These are phyloP conservation scores for Apotomis capreana DNA, from an alignment of 2,888 invertebrate species.

Conservation along the genomic window DNA sequence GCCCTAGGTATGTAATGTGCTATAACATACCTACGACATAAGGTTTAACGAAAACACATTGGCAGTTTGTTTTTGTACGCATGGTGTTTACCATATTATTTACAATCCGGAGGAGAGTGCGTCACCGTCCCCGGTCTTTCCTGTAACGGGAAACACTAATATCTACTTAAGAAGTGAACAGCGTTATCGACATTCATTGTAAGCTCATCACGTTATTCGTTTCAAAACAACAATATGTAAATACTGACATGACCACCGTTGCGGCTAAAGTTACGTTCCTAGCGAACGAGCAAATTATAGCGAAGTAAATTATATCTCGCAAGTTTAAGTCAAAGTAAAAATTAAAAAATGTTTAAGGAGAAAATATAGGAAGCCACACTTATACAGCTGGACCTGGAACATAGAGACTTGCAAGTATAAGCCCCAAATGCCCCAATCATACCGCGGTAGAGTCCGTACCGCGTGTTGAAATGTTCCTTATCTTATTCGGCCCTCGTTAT, in stretches of 20 bases:
- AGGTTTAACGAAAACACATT: too few species aligned
- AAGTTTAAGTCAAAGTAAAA: too few species aligned
- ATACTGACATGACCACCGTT: background rate
- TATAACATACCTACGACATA: too few species aligned
- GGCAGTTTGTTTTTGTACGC: background rate
- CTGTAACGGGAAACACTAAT: background rate
- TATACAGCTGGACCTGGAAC: too few species aligned
- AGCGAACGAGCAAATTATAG: too few species aligned
- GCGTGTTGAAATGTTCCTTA: constrained; percentile 18
- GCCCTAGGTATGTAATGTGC: too few species aligned
- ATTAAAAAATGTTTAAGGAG: too few species aligned
- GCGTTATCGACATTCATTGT: background rate
- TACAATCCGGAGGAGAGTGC: background rate
- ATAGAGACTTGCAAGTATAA: too few species aligned
- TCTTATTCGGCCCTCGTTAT: constrained; percentile 15
- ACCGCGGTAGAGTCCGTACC: background rate
- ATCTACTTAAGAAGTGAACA: background rate
- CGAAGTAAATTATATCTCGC: too few species aligned
- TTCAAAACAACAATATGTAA: background rate
- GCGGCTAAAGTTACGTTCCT: too few species aligned
- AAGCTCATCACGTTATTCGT: constrained; percentile 9
- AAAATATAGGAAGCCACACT: too few species aligned
- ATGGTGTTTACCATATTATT: constrained; percentile 12
- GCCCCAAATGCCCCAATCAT: background rate
- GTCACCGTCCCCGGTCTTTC: constrained; percentile 1